Evolutionary conservation across 2,113 vertebrate species (phyloP).

Genomic region (Caranx ignobilis): DNA sequence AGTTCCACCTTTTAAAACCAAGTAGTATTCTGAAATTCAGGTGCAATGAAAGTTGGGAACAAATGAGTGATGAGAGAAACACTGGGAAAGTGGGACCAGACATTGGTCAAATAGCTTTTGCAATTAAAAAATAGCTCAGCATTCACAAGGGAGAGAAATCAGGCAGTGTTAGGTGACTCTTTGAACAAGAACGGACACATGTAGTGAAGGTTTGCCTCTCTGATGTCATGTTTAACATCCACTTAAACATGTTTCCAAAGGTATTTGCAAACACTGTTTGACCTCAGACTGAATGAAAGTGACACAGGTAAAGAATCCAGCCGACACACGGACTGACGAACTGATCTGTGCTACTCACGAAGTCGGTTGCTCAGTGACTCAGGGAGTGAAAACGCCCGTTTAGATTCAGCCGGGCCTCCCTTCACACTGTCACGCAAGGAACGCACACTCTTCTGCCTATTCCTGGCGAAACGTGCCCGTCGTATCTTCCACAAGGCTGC

Average conservation of each 20-base stretch:
- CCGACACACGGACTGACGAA: background rate
- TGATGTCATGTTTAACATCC: background rate
- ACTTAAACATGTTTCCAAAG: background rate
- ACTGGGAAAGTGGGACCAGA: slow-evolving; percentile 43
- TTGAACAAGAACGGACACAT: background rate
- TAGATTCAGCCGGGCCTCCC: slow-evolving; percentile 88
- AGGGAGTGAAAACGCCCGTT: slow-evolving; percentile 95
- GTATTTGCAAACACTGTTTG: slow-evolving; percentile 54
- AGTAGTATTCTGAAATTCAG: slow-evolving; percentile 12
- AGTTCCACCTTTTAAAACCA: slow-evolving; percentile 9
- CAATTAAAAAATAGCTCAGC: slow-evolving; percentile 12
- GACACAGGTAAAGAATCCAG: slow-evolving; percentile 15
- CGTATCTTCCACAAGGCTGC: slow-evolving; percentile 98
- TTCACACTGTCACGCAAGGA: slow-evolving; percentile 97
- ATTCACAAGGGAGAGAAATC: background rate
- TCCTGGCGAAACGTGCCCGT: slow-evolving; percentile 96
- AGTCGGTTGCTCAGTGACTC: slow-evolving; percentile 95
- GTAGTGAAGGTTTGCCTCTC: background rate
- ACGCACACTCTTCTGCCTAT: slow-evolving; percentile 96
- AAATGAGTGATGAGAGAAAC: slow-evolving; percentile 56
- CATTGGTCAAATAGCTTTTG: slow-evolving; percentile 53
- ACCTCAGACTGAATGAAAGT: slow-evolving; percentile 32
- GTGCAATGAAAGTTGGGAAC: slow-evolving; percentile 13
- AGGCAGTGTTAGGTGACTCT: background rate
- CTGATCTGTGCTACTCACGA: slow-evolving; percentile 86